Percentiles rank a stretch among this genome's conserved stretches.
These are phyloP conservation scores for Euphydryas editha DNA, from an alignment of 2,888 invertebrate genomes.

Conservation along the genomic window DNA sequence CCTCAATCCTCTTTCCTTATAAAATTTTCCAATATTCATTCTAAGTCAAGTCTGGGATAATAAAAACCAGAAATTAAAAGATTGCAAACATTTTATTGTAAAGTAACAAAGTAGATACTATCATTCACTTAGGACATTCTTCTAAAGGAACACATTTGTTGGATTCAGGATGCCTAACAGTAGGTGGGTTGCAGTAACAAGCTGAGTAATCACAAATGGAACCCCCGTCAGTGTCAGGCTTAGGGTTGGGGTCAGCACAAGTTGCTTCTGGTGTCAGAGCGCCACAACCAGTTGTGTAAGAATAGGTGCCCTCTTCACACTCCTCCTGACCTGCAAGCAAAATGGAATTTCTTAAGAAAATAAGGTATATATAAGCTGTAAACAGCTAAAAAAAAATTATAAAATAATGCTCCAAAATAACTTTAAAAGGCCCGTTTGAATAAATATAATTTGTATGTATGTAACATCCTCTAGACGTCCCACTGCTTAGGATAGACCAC, in stretches of 20 bases:
- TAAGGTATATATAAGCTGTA: too few relatives aligned
- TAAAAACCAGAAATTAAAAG: too few relatives aligned
- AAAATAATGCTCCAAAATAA: too few relatives aligned
- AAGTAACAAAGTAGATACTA: background rate
- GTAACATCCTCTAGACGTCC: too few relatives aligned
- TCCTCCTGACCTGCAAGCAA: constrained; percentile 41
- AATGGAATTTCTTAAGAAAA: background rate
- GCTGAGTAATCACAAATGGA: constrained; percentile 55
- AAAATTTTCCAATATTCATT: too few relatives aligned
- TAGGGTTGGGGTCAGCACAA: constrained; percentile 58
- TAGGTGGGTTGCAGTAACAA: constrained; percentile 61
- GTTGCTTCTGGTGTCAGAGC: constrained; percentile 54
- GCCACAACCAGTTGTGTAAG: constrained; percentile 52
- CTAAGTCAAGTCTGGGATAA: too few relatives aligned
- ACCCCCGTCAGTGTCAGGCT: constrained; percentile 24
- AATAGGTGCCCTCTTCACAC: constrained; percentile 48
- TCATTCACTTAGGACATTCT: constrained; percentile 51
- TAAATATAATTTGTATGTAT: too few relatives aligned
- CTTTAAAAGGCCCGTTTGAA: too few relatives aligned
- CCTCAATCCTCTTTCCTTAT: too few relatives aligned
- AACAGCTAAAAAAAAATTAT: too few relatives aligned
- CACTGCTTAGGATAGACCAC: too few relatives aligned
- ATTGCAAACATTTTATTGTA: too few relatives aligned
- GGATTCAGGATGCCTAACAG: constrained; percentile 54
- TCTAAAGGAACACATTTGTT: constrained; percentile 55